These are phyloP conservation scores for Clitarchus hookeri DNA, from an alignment of 2,888 invertebrate genomes.

Conservation along the genomic window DNA sequence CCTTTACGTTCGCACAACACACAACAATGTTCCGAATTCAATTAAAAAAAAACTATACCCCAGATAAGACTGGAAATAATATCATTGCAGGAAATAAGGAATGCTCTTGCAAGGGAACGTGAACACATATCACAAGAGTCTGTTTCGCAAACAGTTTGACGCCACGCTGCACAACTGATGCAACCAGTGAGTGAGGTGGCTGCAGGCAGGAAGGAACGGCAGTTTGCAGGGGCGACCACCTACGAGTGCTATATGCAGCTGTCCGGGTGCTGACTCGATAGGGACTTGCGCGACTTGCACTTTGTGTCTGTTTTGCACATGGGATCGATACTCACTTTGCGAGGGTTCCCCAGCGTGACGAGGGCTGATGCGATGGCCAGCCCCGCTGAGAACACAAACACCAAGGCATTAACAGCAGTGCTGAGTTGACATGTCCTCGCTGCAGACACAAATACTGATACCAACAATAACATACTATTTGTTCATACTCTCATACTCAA, in stretches of 20 bases:
- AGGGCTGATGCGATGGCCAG: slow-evolving; percentile 88
- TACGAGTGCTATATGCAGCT: slow-evolving; percentile 52
- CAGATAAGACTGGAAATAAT: neutral
- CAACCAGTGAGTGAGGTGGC: neutral
- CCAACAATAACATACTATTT: too few species aligned
- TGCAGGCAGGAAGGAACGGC: neutral
- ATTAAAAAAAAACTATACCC: neutral
- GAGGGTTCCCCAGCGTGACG: slow-evolving; percentile 83
- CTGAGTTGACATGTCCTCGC: too few species aligned
- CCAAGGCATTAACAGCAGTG: neutral
- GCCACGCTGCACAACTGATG: too few species aligned
- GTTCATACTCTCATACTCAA: too few species aligned
- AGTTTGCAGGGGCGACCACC: neutral
- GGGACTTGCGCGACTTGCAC: slow-evolving; percentile 62
- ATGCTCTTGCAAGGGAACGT: neutral
- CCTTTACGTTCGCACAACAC: neutral
- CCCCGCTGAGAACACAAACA: slow-evolving; percentile 59
- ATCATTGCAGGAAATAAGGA: slow-evolving; percentile 14
- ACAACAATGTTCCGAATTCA: neutral
- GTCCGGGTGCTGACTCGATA: slow-evolving; percentile 73
- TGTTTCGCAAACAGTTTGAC: too few species aligned
- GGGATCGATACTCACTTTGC: slow-evolving; percentile 70
- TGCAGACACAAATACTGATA: too few species aligned
- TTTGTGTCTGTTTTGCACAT: slow-evolving; percentile 56
- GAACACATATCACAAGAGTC: neutral